Conservation (phyloP, 2,797 vertebrate species). For the Poeciliopsis infans region DNA sequence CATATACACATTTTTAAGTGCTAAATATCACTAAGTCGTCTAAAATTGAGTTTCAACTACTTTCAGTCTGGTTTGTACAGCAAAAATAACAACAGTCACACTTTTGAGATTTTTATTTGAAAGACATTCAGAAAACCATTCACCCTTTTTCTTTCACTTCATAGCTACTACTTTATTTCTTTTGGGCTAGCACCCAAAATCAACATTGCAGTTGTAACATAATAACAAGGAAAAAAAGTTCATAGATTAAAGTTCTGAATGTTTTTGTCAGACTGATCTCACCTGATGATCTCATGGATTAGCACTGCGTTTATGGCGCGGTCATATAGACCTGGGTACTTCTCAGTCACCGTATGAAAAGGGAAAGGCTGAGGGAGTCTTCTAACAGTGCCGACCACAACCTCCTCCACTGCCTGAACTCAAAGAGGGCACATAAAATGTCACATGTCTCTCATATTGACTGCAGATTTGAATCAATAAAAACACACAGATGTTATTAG, state of each 20-base stretch:
- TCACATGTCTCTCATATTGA: neutral
- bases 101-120: neutral
- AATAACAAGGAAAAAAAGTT: neutral
- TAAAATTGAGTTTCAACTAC: neutral
- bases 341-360: constrained; percentile 79
- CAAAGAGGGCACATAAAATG: constrained; percentile 8
- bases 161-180: neutral
- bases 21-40: neutral
- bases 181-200: neutral
- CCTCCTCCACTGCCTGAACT: constrained; percentile 86
- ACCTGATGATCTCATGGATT: constrained; percentile 92
- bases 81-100: neutral
- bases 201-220: neutral
- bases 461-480: neutral
- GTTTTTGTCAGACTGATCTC: constrained; percentile 20
- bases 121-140: neutral
- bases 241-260: neutral
- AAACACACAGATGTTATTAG: neutral
- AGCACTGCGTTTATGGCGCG: constrained; percentile 95
- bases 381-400: constrained; percentile 77
- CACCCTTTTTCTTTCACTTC: neutral
- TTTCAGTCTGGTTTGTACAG: neutral
- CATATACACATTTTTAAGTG: neutral
- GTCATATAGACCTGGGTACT: constrained; percentile 88
- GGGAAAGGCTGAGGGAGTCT: constrained; percentile 82